Evolutionary conservation across 2,888 invertebrate genomes (phyloP), one percentile per base, ranked within the genome.

Genomic region (Microlaimidae sp.): DNA sequence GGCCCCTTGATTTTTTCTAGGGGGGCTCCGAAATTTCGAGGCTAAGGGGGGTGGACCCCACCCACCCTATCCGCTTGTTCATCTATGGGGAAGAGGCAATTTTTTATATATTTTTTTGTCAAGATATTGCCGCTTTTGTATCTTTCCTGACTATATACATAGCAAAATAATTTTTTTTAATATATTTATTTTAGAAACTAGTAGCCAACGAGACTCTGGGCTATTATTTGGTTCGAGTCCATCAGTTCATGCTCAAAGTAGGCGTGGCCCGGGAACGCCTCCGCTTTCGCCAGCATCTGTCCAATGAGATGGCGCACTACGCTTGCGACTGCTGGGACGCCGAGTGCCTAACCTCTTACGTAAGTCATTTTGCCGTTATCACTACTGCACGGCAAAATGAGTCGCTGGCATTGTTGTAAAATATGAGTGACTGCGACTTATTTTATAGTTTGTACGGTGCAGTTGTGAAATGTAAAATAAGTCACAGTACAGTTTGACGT

Each of bases 291-390:
- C 97, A 99, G 70, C 97, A 99, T 70, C 87, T 99, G 87, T 78
- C 82, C 57, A 99, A 97, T 74, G 97, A 99, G 75, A 99, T 99
- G 97, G 97, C 97, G 60, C 97, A 99, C 74, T 99, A 99, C 72
- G 97, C 97, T 7, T 84, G 87, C 72, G 97, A 99, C 71, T 99
- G 97, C 70, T 99, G 97, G 97, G 97, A 99, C 77, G 95, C 95
- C 1, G 97, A 99, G 72, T 86, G 87, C 67, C 78, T 92, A 25
- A 92, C 95, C 2, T 90, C 92, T 53, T 92, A 90, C 72, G 82
- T 81, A 73, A 77, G 78, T 74, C 3, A 19, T 28, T 42, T n/a
- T n/a, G n/a, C n/a, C n/a, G n/a, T n/a, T n/a, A n/a, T n/a, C n/a
- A 21, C 46, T 10, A 13, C 43, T 43, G 43, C 23, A 5, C 7